Evolutionary conservation across 92 coral and sea anemone genomes (phyloP).

Genomic region (Paramuricea clavata): DNA sequence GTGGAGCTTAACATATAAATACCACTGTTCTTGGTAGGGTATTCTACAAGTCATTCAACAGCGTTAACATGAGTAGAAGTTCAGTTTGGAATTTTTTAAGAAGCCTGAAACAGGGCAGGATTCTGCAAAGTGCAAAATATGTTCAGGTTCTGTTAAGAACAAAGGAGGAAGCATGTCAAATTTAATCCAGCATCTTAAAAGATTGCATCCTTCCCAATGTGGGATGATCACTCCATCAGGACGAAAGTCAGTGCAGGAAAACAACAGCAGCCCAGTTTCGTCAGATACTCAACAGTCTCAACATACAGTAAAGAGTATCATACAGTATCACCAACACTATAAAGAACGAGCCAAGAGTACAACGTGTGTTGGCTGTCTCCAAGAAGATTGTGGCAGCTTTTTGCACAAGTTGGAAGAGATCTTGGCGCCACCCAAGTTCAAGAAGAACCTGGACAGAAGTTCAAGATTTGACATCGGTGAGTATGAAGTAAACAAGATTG

Average conservation of each 20-base stretch:
- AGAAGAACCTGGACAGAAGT: slow-evolving; percentile 2
- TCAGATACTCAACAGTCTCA: too few relatives aligned
- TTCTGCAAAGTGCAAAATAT: slow-evolving; percentile 34
- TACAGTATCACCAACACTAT: neutral
- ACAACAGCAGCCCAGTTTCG: too few relatives aligned
- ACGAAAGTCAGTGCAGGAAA: neutral
- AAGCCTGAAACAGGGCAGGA: slow-evolving; percentile 21
- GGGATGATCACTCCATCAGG: neutral
- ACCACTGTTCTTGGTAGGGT: neutral
- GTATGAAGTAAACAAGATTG: too few relatives aligned
- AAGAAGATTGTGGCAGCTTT: neutral
- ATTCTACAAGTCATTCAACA: too few relatives aligned
- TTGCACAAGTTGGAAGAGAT: neutral
- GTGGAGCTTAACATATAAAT: neutral
- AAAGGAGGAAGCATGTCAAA: too few relatives aligned
- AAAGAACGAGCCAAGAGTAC: neutral
- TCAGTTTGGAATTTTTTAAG: slow-evolving; percentile 30
- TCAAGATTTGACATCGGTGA: too few relatives aligned
- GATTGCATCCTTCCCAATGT: too few relatives aligned
- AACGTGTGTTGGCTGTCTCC: neutral
- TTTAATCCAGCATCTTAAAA: too few relatives aligned
- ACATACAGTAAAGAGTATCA: too few relatives aligned
- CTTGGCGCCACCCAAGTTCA: too few relatives aligned
- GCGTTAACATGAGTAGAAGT: too few relatives aligned
- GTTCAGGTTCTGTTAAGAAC: slow-evolving; percentile 14